phyloP scores from a whole-genome alignment of 30 jellyfish, hydroid and myxozoan species.

The Chironex yamaguchii region DNA sequence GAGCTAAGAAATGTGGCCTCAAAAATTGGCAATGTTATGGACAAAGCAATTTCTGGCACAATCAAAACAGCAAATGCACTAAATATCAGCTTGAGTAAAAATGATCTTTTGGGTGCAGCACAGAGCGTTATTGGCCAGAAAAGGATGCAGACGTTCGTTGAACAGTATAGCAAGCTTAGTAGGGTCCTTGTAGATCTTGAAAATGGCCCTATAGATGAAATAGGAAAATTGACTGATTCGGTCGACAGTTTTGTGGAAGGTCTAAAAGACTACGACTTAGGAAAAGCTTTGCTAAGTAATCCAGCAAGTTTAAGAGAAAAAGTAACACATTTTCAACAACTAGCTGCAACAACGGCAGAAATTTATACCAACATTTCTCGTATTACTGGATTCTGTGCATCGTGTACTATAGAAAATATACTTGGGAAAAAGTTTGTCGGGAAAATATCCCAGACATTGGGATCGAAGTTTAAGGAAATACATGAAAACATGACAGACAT shows the following conservation, averaged over 20 bases:
- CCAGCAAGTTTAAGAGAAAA: constrained; percentile 80
- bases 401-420: constrained; percentile 59
- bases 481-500: constrained; percentile 36
- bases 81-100: constrained; percentile 43
- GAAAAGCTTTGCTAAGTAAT: constrained; percentile 75
- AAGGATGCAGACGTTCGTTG: constrained; percentile 50
- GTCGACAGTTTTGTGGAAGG: constrained; percentile 83
- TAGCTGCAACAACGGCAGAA: constrained; percentile 79
- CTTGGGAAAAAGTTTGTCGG: constrained; percentile 81
- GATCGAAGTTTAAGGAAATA: constrained; percentile 55
- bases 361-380: constrained; percentile 39
- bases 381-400: constrained; percentile 81
- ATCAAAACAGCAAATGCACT: constrained; percentile 67
- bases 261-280: constrained; percentile 71
- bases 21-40: constrained; percentile 48
- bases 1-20: constrained; percentile 42
- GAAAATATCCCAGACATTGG: constrained; percentile 55
- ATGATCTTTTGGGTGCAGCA: constrained; percentile 64
- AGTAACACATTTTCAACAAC: constrained; percentile 83
- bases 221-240: constrained; percentile 92
- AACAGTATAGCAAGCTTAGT: constrained; percentile 8
- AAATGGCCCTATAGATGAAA: constrained; percentile 77
- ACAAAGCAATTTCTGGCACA: constrained; percentile 48
- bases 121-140: constrained; percentile 56
- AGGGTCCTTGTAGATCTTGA: constrained; percentile 53